Evolutionary conservation across 2,113 vertebrate genomes (phyloP).

Genomic region (Nyctibius bracteatus): DNA sequence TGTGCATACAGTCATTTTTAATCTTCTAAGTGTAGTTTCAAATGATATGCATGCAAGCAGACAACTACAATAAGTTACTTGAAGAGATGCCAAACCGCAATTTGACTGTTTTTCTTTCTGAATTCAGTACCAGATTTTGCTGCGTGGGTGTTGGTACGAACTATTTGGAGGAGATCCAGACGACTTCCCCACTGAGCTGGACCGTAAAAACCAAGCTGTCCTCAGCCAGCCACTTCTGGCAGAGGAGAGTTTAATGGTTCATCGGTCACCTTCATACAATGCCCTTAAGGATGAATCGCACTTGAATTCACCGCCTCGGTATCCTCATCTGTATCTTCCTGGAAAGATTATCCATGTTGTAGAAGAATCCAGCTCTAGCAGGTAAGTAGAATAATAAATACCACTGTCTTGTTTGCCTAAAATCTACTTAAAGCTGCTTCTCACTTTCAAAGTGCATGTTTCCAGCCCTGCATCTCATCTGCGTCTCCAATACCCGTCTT

Average conservation of each 20-base stretch:
- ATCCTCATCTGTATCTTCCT: constrained; percentile 87
- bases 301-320: constrained; percentile 63
- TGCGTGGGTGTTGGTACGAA: constrained; percentile 91
- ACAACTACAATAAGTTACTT: neutral
- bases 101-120: neutral
- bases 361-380: constrained; percentile 81
- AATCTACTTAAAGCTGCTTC: neutral
- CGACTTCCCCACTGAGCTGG: constrained; percentile 87
- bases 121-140: constrained; percentile 89
- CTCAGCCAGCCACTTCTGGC: constrained; percentile 88
- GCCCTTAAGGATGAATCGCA: constrained; percentile 79
- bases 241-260: constrained; percentile 86
- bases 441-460: fast-evolving
- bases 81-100: neutral
- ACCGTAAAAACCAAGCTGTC: constrained; percentile 72
- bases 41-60: neutral
- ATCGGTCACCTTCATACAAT: constrained; percentile 80
- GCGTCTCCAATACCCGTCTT: neutral
- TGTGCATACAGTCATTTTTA: neutral
- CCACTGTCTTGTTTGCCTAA: neutral
- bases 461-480: neutral
- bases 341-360: constrained; percentile 88
- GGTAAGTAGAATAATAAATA: constrained; percentile 64
- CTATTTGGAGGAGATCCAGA: constrained; percentile 87
- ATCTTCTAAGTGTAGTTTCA: neutral